Evolutionary conservation across 2,797 vertebrate genomes (phyloP), one percentile per base, ranked within the genome.

Genomic region (Gadopsis marmoratus): DNA sequence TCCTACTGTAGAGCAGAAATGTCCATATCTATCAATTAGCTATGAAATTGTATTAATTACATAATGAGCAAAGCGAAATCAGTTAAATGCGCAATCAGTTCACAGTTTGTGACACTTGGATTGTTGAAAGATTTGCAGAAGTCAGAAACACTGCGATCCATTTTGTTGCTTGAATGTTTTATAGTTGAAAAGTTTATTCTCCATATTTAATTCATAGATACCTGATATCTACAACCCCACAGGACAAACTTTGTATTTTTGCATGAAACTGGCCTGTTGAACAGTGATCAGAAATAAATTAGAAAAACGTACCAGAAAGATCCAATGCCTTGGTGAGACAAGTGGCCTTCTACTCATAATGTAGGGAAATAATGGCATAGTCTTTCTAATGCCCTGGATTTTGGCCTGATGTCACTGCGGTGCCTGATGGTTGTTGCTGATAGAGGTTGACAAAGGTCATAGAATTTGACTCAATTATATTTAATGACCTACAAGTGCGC

Each of bases 381-480:
- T 74, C 41, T 35, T 66, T 65, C 26, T 65, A 67, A 79, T 66
- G 41, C 9, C 5, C 23, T 31, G 7, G 23, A n/a, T 69, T 26
- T 51, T 69, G 35, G 7, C 16, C 35, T 41, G 16, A 50, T 61
- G 37, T 37, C 35, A 9, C 33, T 35, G 14, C 64, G 60, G 37
- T 62, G 39, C 63, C 45, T 60, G 14, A 61, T 71, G 21, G 35
- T 58, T 70, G 51, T 48, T 65, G 19, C 54, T 68, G 54, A 71
- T 63, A 19, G 7, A 64, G 56, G 23, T 63, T 14, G 17, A 65
- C 31, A 77, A 39, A 86, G 69, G 76, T 83, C 85, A 78, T 33
- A 31, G 35, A 76, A 54, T 71, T 68, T 66, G 23, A 67, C 21
- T 78, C 48, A 53, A 59, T 89, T 74, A 68, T 78, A 78, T 86